Percentiles rank a stretch among this genome's conserved stretches.
Conservation (phyloP, 2,797 vertebrate species). For the Channallabes apus region DNA sequence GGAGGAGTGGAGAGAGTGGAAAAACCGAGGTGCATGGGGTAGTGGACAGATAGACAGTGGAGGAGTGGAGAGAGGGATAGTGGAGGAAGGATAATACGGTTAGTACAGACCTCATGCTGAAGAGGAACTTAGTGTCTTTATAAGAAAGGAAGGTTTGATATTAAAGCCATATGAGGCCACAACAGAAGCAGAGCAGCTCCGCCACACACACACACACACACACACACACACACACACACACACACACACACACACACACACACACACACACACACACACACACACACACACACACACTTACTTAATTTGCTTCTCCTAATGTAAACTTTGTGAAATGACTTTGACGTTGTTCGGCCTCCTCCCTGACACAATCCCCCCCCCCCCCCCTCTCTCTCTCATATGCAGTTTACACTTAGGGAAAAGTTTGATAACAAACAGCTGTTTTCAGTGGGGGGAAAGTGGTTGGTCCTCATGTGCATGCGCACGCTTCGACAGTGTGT, state of each 20-base stretch:
- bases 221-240: no score
- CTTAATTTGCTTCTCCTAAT: conserved; percentile 54
- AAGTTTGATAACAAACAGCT: conserved; percentile 56
- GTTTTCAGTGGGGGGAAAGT: conserved; percentile 41
- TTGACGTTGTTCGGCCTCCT: conserved; percentile 28
- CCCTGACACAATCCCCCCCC: conserved; percentile 9
- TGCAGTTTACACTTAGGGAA: conserved; percentile 27
- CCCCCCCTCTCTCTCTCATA: not conserved
- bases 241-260: no score
- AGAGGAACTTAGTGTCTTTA: conserved; percentile 70
- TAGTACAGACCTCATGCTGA: conserved; percentile 65
- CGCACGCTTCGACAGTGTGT: not conserved
- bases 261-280: conserved; percentile 10
- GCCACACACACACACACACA: conserved; percentile 43
- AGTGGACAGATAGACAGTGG: conserved; percentile 20
- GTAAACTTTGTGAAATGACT: conserved; percentile 39
- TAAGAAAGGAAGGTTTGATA: conserved; percentile 70
- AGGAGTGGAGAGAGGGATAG: conserved; percentile 55
- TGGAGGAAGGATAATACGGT: conserved; percentile 54
- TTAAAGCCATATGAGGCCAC: conserved; percentile 77
- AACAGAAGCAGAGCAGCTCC: conserved; percentile 62
- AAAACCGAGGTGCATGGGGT: conserved; percentile 19
- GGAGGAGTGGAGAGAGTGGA: not conserved
- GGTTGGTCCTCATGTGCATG: not conserved
- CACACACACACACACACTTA: conserved; percentile 38